Evolutionary conservation across 92 coral and sea anemone species (phyloP).

Genomic region (Epizoanthus ramosus): DNA sequence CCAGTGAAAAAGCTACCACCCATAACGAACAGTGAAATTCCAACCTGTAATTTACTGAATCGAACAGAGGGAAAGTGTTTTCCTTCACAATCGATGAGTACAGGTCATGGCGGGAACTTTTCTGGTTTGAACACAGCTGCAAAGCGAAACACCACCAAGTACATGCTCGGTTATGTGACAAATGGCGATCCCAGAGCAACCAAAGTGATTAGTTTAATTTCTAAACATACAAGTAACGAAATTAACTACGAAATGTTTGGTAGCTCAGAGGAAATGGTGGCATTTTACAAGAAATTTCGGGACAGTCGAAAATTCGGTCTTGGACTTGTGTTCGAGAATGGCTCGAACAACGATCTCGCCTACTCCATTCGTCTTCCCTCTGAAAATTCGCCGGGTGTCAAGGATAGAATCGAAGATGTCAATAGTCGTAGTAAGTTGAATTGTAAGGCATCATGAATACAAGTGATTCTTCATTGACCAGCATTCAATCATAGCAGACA

Average conservation of each 20-base stretch:
- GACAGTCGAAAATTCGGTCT: conserved; percentile 46
- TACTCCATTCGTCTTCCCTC: conserved; percentile 63
- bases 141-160: conserved; percentile 2
- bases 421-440: conserved; percentile 45
- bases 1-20: conserved; percentile 51
- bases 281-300: conserved; percentile 55
- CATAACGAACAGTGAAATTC: conserved; percentile 62
- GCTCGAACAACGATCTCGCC: conserved; percentile 48
- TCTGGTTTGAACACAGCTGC: conserved; percentile 12
- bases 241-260: conserved; percentile 57
- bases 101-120: neutral
- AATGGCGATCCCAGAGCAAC: conserved; percentile 49
- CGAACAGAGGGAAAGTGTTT: conserved; percentile 32
- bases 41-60: conserved; percentile 45
- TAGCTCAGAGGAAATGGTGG: conserved; percentile 63
- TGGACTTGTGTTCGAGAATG: conserved; percentile 69
- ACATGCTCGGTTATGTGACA: conserved; percentile 58
- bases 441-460: neutral
- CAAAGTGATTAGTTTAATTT: conserved; percentile 48
- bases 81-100: conserved; percentile 12
- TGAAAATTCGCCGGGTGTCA: conserved; percentile 52
- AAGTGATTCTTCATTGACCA: neutral
- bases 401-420: conserved; percentile 46
- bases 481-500: too few species aligned
- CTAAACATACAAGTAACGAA: conserved; percentile 31